Conservation (phyloP, 2,888 invertebrate species). For the Lithophane ornitopus region DNA sequence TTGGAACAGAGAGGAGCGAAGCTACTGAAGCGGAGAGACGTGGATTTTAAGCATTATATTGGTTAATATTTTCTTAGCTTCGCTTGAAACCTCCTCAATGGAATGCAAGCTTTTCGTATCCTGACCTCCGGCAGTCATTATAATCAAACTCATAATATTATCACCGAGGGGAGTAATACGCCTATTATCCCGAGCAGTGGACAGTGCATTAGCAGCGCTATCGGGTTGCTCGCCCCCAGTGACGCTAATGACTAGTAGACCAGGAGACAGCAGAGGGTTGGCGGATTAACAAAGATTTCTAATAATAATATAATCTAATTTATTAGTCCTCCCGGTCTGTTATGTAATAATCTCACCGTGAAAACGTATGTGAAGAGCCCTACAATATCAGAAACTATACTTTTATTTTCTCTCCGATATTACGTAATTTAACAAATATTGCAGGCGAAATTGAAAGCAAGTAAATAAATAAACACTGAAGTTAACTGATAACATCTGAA, state of each 20-base stretch:
- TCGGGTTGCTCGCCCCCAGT: conserved; percentile 74
- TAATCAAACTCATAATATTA: conserved; percentile 41
- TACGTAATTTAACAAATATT: neutral
- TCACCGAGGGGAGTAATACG: conserved; percentile 57
- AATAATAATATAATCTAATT: neutral
- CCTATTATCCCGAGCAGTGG: conserved; percentile 67
- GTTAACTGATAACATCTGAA: neutral
- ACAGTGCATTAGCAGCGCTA: conserved; percentile 71
- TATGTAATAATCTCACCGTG: too few species aligned
- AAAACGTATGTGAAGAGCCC: too few species aligned
- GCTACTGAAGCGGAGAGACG: too few species aligned
- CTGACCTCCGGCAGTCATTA: conserved; percentile 33
- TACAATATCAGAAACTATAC: too few species aligned
- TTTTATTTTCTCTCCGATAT: too few species aligned
- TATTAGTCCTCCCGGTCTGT: neutral
- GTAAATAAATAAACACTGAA: neutral
- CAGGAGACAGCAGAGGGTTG: conserved; percentile 60
- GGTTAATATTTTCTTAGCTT: neutral
- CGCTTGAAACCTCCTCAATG: too few species aligned
- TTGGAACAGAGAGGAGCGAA: too few species aligned
- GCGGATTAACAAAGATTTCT: neutral
- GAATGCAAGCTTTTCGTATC: neutral
- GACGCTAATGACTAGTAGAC: conserved; percentile 74
- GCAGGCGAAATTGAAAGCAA: neutral
- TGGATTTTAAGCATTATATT: too few species aligned